These are phyloP conservation scores for Notospermus geniculatus DNA, from an alignment of 1,140 invertebrate species.

Conservation along the genomic window DNA sequence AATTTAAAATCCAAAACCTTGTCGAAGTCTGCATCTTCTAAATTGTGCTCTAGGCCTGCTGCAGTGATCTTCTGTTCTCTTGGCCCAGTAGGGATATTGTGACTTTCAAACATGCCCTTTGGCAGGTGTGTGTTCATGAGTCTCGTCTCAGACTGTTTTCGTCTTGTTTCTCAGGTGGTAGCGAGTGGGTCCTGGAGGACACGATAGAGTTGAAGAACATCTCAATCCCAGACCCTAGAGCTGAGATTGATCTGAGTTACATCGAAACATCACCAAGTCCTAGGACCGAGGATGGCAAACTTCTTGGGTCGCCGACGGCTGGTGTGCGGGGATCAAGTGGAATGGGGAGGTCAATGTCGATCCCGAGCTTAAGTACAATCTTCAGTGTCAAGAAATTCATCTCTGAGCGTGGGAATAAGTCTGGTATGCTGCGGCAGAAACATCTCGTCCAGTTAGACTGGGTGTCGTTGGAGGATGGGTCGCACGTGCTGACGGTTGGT, in stretches of 20 bases:
- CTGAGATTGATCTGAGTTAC: slow-evolving; percentile 47
- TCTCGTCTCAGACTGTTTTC: too few species aligned
- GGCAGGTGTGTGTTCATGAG: too few species aligned
- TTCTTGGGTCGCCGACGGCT: slow-evolving; percentile 2
- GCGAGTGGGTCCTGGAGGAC: slow-evolving; percentile 99
- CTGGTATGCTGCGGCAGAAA: slow-evolving; percentile 51
- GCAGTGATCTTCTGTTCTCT: not conserved
- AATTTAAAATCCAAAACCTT: not conserved
- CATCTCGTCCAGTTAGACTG: slow-evolving; percentile 88
- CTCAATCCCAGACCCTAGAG: slow-evolving; percentile 47
- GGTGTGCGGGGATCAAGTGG: not conserved
- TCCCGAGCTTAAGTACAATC: slow-evolving; percentile 88
- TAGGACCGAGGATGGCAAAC: slow-evolving; percentile 10
- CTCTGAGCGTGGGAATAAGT: slow-evolving; percentile 67
- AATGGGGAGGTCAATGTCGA: slow-evolving; percentile 69
- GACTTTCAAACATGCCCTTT: too few species aligned
- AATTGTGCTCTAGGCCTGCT: too few species aligned
- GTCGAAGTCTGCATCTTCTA: too few species aligned
- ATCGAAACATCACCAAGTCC: slow-evolving; percentile 12
- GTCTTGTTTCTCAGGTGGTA: slow-evolving; percentile 61
- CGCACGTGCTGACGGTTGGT: slow-evolving; percentile 94
- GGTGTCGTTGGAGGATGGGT: slow-evolving; percentile 98
- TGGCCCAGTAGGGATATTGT: not conserved
- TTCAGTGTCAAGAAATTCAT: slow-evolving; percentile 85
- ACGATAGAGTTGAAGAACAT: slow-evolving; percentile 59